A percentile compares a stretch with the other conserved stretches of the same genome.
phyloP scores from a whole-genome alignment of 2,797 vertebrate species.

The Pangasius larnaudii region DNA sequence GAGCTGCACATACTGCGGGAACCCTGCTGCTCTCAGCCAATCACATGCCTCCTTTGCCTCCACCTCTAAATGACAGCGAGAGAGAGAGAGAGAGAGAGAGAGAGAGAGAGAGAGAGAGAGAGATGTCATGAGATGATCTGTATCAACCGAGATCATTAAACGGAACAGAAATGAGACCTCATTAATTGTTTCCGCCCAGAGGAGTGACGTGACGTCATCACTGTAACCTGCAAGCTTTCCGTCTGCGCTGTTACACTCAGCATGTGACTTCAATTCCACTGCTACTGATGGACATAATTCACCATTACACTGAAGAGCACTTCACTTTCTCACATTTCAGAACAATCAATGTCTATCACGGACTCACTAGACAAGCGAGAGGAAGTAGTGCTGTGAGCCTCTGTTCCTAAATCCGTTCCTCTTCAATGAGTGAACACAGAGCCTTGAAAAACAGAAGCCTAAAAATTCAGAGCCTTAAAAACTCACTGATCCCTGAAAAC shows the following conservation, averaged over 20 bases:
- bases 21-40: constrained; percentile 82
- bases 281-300: background rate
- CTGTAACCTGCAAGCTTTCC: background rate
- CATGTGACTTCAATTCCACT: background rate
- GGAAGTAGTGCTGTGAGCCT: background rate
- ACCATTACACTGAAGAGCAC: background rate
- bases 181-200: background rate
- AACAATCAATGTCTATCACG: background rate
- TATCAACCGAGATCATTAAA: background rate
- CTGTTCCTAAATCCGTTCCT: background rate
- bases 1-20: constrained; percentile 84
- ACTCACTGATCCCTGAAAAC: background rate
- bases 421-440: background rate
- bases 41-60: constrained; percentile 80
- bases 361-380: background rate
- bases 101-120: constrained; percentile 1
- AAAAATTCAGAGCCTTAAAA: background rate
- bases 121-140: background rate
- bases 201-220: background rate
- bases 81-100: constrained; percentile 11
- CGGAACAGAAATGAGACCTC: background rate
- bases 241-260: background rate
- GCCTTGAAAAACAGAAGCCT: background rate
- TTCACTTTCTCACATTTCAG: background rate
- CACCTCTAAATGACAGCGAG: constrained; percentile 64